These are phyloP conservation scores for Platyscapa corneri DNA, from an alignment of 1,140 invertebrate genomes.

Conservation along the genomic window DNA sequence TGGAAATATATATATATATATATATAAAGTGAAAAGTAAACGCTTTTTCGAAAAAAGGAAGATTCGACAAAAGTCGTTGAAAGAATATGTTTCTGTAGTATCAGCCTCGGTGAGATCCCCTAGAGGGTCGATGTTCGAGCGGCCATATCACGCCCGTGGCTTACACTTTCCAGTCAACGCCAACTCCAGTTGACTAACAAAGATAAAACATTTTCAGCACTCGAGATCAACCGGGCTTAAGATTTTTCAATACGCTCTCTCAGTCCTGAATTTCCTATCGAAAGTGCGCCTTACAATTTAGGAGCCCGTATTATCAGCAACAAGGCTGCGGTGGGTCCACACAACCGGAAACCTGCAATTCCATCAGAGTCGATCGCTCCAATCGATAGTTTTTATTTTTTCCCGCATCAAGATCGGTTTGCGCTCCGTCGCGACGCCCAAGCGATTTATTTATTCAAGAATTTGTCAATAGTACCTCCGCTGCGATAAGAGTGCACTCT, in stretches of 20 bases:
- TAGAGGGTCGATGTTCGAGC: background rate
- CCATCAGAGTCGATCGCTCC: no score
- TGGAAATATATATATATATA: background rate
- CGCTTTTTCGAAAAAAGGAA: background rate
- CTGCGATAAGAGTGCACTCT: background rate
- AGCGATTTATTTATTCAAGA: background rate
- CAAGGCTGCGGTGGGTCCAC: no score
- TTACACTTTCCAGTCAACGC: background rate
- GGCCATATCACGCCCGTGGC: background rate
- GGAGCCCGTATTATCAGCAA: no score
- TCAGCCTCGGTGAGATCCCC: background rate
- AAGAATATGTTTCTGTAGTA: constrained; percentile 1
- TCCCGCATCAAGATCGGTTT: background rate
- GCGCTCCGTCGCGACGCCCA: background rate
- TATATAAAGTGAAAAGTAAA: background rate
- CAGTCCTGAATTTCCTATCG: background rate
- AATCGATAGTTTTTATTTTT: no score
- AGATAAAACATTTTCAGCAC: background rate
- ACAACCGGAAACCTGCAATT: no score
- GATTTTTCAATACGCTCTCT: background rate
- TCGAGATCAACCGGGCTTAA: background rate
- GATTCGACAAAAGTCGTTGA: constrained; percentile 6
- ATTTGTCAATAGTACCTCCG: background rate
- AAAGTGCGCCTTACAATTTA: background rate
- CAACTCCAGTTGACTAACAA: background rate